These are phyloP conservation scores for Crossocerus cetratus DNA, from an alignment of 2,888 invertebrate species.

Conservation along the genomic window DNA sequence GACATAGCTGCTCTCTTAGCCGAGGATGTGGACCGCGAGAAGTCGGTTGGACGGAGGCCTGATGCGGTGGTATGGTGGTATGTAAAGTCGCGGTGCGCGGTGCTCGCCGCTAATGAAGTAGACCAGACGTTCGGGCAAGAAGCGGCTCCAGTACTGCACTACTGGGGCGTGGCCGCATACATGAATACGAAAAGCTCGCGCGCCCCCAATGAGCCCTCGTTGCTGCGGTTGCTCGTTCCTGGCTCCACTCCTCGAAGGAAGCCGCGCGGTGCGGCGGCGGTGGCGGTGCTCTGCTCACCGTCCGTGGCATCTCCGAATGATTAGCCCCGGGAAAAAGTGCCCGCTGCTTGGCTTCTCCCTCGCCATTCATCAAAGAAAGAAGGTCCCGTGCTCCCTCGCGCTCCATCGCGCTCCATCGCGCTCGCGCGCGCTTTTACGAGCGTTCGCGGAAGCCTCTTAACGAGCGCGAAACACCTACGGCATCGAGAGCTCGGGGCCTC, in stretches of 20 bases:
- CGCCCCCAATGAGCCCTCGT: conserved; percentile 42
- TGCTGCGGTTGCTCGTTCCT: too few relatives aligned
- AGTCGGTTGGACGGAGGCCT: conserved; percentile 23
- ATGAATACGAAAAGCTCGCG: conserved; percentile 68
- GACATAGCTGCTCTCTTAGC: not conserved
- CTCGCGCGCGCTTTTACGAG: conserved; percentile 35
- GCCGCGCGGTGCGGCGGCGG: conserved; percentile 11
- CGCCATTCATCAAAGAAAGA: conserved; percentile 7
- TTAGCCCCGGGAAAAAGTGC: conserved; percentile 28
- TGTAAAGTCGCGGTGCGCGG: conserved; percentile 56
- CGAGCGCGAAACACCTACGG: conserved; percentile 15
- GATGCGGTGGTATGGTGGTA: too few relatives aligned
- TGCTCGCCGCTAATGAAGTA: conserved; percentile 66
- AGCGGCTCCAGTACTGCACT: conserved; percentile 60
- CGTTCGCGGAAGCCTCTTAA: conserved; percentile 19
- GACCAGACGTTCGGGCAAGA: conserved; percentile 65
- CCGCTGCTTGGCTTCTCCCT: not conserved
- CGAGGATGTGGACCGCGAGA: conserved; percentile 8
- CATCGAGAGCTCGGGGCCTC: not conserved
- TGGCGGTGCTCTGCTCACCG: not conserved
- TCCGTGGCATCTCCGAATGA: conserved; percentile 24
- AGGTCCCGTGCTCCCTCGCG: too few relatives aligned
- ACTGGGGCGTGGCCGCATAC: conserved; percentile 71
- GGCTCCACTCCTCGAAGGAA: conserved; percentile 42
- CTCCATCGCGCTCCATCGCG: too few relatives aligned